A percentile compares a stretch with the other conserved stretches of the same genome.
These are phyloP conservation scores for Acanthococcus lagerstroemiae DNA, from an alignment of 2,888 invertebrate genomes.

Conservation along the genomic window DNA sequence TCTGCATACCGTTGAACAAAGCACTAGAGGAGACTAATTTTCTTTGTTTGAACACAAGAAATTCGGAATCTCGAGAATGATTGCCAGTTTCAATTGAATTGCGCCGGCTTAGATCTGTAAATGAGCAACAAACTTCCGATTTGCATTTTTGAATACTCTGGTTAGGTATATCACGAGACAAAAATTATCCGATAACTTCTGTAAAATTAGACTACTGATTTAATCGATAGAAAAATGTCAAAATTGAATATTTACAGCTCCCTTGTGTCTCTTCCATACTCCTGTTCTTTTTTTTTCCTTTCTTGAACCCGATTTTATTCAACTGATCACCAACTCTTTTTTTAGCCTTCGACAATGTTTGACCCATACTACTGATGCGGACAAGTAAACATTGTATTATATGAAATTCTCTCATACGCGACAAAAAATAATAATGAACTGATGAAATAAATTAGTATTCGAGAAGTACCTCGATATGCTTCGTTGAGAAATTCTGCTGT, in stretches of 20 bases:
- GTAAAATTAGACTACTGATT: background rate
- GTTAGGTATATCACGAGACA: background rate
- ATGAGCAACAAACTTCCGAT: constrained; percentile 13
- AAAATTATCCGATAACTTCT: too few species aligned
- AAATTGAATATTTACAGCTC: constrained; percentile 49
- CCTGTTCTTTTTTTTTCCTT: constrained; percentile 78
- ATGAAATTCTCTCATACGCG: background rate
- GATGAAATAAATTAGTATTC: too few species aligned
- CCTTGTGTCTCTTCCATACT: constrained; percentile 77
- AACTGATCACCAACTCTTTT: constrained; percentile 83
- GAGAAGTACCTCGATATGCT: constrained; percentile 38
- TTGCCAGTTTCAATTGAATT: constrained; percentile 74
- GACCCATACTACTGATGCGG: constrained; percentile 50
- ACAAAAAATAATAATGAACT: background rate
- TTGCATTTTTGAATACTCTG: background rate
- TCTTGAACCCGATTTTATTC: constrained; percentile 64
- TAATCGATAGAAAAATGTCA: background rate
- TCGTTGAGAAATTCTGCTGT: constrained; percentile 39
- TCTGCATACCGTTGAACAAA: constrained; percentile 75
- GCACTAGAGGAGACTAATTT: constrained; percentile 67
- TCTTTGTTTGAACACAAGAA: constrained; percentile 77
- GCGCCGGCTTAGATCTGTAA: constrained; percentile 59
- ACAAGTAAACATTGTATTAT: background rate
- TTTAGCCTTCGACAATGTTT: constrained; percentile 64
- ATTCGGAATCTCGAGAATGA: constrained; percentile 73